These are phyloP conservation scores for Perithous albicinctus DNA, from an alignment of 2,888 invertebrate species.

Conservation along the genomic window DNA sequence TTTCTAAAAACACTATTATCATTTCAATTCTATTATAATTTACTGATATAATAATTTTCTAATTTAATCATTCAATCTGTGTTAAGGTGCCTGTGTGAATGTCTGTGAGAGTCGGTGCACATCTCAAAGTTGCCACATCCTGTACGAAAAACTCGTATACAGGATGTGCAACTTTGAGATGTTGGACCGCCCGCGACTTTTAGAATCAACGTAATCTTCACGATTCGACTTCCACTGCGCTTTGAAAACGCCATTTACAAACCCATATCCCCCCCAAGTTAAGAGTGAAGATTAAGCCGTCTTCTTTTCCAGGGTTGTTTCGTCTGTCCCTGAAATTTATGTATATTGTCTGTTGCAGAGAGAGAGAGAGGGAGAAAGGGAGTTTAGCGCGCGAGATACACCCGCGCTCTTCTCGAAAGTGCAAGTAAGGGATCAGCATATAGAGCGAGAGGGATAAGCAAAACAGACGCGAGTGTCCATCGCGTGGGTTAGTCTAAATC, in stretches of 20 bases:
- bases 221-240: conserved; percentile 18
- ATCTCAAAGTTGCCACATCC: too few relatives aligned
- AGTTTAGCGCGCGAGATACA: conserved; percentile 15
- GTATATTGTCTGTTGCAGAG: conserved; percentile 70
- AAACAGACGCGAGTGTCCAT: conserved; percentile 75
- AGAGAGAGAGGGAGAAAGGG: neutral
- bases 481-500: conserved; percentile 81
- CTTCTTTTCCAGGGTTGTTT: conserved; percentile 72
- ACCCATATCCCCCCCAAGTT: conserved; percentile 17
- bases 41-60: too few relatives aligned
- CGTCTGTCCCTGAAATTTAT: conserved; percentile 80
- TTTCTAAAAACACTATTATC: too few relatives aligned
- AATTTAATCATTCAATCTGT: too few relatives aligned
- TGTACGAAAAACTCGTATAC: neutral
- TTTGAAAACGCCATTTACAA: neutral
- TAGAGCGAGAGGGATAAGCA: conserved; percentile 40
- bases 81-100: too few relatives aligned
- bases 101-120: too few relatives aligned
- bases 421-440: conserved; percentile 49
- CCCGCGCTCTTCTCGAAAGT: conserved; percentile 23
- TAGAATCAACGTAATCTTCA: neutral
- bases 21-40: too few relatives aligned
- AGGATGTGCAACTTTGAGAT: conserved; percentile 14
- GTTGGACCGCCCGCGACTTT: neutral
- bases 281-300: conserved; percentile 18